A percentile compares a stretch with the other conserved stretches of the same genome.
phyloP scores from a whole-genome alignment of 2,113 vertebrate genomes.

The Actenoides lindsayi region DNA sequence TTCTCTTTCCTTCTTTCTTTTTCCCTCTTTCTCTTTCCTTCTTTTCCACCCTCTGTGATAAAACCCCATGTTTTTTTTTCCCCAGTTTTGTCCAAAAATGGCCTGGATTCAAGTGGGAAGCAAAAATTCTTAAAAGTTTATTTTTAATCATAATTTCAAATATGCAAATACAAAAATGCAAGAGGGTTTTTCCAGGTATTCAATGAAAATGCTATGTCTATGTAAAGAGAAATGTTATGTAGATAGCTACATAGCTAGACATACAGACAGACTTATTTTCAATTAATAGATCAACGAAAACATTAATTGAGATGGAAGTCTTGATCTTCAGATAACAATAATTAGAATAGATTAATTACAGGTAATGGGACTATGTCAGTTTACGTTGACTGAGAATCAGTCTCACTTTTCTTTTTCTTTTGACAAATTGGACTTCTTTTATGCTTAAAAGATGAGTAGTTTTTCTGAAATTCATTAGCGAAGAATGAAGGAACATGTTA shows the following conservation, averaged over 20 bases:
- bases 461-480: background rate
- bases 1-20: background rate
- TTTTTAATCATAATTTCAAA: background rate
- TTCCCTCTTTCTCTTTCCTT: background rate
- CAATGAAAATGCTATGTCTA: background rate
- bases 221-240: background rate
- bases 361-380: background rate
- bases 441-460: background rate
- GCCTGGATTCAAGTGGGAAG: background rate
- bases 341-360: background rate
- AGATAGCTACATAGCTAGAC: background rate
- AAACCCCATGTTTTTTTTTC: background rate
- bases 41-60: background rate
- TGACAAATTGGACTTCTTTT: background rate
- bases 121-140: background rate
- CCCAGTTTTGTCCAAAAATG: background rate
- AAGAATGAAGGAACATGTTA: background rate
- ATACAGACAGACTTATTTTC: background rate
- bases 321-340: background rate
- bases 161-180: background rate
- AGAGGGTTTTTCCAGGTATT: background rate
- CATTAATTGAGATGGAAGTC: background rate
- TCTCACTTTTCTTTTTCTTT: background rate
- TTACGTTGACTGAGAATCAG: background rate
- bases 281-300: background rate